Evolutionary conservation across 2,888 invertebrate genomes (phyloP), one percentile per base, ranked within the genome.

Genomic region (Netelia virgata): DNA sequence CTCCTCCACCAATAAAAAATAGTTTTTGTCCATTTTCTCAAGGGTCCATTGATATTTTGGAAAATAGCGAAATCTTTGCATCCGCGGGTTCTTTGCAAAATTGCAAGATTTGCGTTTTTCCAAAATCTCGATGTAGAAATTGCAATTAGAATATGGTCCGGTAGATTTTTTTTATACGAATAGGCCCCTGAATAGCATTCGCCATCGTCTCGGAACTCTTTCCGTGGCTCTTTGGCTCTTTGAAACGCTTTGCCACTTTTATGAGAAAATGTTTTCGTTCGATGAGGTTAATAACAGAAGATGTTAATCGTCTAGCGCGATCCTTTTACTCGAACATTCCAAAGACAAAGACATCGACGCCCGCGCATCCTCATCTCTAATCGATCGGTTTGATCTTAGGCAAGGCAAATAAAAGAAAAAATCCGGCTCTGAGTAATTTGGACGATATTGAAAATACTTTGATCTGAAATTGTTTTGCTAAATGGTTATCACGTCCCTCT

Each of bases 231-330:
- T 23, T 23, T 23, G 23, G 77, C 74, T 84, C 73, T 78, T 84
- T 72, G 88, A 87, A 88, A 89, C 69, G 75, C 55, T 66, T 86
- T 88, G 75, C 84, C 83, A 70, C 82, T 77, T 85, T 87, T 78
- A 86, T 64, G 84, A 82, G 66, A 73, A 79, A 75, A 86, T 79
- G 50, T 82, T 76, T 83, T 70, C 84, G 73, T 68, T 87, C 61
- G 83, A 86, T 61, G 84, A 89, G 72, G 80, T 89, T 80, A 78
- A 85, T 86, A 84, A 88, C 86, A 86, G 83, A 83, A 86, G 83
- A 83, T 66, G 66, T 75, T 80, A 61, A 83, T 64, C 68, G 55
- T 69, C 69, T 55, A 47, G 28, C 50, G 57, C 55, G 36, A 75
- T 18, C 50, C 14, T 78, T 78, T 78, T 70, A 20, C 63, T 23